Evolutionary conservation across 2,113 vertebrate genomes (phyloP).

Genomic region (Aspidoscelis tigris): DNA sequence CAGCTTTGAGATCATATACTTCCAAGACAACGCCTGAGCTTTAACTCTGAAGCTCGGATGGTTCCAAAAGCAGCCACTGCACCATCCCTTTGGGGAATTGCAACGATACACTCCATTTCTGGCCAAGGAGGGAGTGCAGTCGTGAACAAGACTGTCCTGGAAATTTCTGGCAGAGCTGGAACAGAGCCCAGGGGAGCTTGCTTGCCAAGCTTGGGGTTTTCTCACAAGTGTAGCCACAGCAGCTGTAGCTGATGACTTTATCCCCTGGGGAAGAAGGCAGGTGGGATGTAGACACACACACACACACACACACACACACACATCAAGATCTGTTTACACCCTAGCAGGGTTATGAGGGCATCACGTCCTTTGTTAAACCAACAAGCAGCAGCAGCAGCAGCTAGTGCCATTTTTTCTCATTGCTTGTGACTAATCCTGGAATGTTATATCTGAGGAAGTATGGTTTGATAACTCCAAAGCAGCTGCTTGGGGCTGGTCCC

Average conservation of each 20-base stretch:
- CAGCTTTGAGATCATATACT: too few species aligned
- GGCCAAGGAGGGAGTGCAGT: background rate
- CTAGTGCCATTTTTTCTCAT: conserved; percentile 8
- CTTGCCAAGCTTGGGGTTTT: conserved; percentile 24
- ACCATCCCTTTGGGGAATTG: background rate
- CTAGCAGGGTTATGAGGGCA: conserved; percentile 6
- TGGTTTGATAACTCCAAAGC: conserved; percentile 13
- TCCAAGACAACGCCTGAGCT: background rate
- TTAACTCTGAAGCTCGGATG: background rate
- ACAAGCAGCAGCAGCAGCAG: conserved; percentile 14
- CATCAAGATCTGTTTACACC: conserved; percentile 17
- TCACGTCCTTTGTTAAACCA: conserved; percentile 13
- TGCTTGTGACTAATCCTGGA: conserved; percentile 25
- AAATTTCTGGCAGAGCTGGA: conserved; percentile 17
- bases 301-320: background rate
- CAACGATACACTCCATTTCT: background rate
- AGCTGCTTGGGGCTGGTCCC: background rate
- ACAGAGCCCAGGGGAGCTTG: background rate
- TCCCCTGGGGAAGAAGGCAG: conserved; percentile 4
- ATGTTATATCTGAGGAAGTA: conserved; percentile 14
- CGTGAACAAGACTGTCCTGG: background rate
- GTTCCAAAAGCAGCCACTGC: background rate
- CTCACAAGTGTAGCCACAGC: conserved; percentile 8
- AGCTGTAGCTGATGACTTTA: conserved; percentile 15
- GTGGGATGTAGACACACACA: background rate